Base-by-base conservation (phyloP, 2,113 vertebrate genomes). In the Corythoichthys haematopterus region DNA sequence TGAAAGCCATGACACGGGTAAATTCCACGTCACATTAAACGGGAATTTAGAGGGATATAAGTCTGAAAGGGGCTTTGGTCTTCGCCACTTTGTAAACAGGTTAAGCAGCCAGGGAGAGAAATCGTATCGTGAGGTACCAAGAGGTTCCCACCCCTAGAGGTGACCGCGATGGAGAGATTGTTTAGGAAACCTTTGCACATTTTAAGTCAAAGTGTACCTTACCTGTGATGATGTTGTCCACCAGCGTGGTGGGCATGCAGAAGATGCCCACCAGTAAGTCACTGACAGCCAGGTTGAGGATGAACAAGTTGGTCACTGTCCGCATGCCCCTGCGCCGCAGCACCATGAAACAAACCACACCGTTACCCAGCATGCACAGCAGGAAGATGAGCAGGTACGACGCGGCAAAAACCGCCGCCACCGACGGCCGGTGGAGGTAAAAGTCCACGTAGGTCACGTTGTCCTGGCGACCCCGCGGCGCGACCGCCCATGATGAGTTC, bases 141-240 rank as follows among this genome's bases (percentile, higher is more conserved):
- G 20, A 28, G 20, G 20, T 28, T 28, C 20, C 20, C 20, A 28
- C 20, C 20, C 1, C 20, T 28, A 28, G 20, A 28, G 20, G 20
- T 28, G 20, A 28, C 20, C 20, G 20, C 20, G 20, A 28, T 28
- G 20, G 20, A 28, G 20, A 28, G 20, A 28, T 28, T 28, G 20
- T 28, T 28, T 28, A 28, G 20, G 20, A 28, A 28, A 28, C 20
- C 20, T 28, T 28, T 28, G 20, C 20, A 28, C 20, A 28, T 28
- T 28, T 28, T 28, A 28, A 28, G 20, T 28, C 20, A 28, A 28
- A 28, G 20, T 28, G 20, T 3, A 8, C 6, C 88, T 61, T 82
- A 97, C 97, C 96, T 87, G 95, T 94, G 57, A 94, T 94, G 47
- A 98, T 95, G 76, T 93, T 98, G 84, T 98, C 97, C 89, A 98